Base-by-base conservation (phyloP, 1,140 invertebrate species). In the Mycetomoellerius zeteki region DNA sequence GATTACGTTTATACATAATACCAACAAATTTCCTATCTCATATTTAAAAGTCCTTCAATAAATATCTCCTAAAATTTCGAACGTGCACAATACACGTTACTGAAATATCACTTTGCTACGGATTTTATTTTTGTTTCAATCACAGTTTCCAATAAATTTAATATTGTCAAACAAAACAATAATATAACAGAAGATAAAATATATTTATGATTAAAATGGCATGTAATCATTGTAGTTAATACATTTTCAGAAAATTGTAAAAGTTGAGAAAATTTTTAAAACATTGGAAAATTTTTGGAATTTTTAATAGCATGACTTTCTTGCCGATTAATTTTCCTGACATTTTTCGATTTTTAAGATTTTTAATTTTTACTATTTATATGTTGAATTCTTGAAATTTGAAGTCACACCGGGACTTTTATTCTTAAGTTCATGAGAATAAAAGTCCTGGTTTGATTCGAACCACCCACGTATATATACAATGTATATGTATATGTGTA, bases 121-220 rank as follows among this genome's bases (percentile, higher is more conserved):
- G 19, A 72, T 82, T 72, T 58, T 58, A 72, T 82, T 82, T 82
- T 73, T n/a, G 1, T 58, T 73, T 14, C 21, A 67, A 30, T 6
- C 8, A n/a, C 14, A 67, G 1, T 73, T 47, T 21, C 10, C 52
- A 21, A 30, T 47, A 73, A 27, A 47, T 54, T 58, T 56, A 43
- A 43, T 56, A 58, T 71, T 73, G 14, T 73, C 24, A 21, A 30
- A 58, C 12, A 33, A 30, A 73, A 81, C 14, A 37, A 73, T 37
- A 37, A 80, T 52, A 54, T 30, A 21, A 47, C 1, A 47, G 12
- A 24, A 21, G 27, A 81, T 21, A 43, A 67, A 43, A 77, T 43
- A 6, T 43, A 60, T 60, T 71, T 73, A 56, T 30, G 5, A 37
- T 30, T 21, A 16, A 21, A 72, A 73, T 73, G 56, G n/a, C 2